Evolutionary conservation across 2,888 invertebrate species (phyloP), one percentile per base, ranked within the genome.

Genomic region (Cremastinae sp.): DNA sequence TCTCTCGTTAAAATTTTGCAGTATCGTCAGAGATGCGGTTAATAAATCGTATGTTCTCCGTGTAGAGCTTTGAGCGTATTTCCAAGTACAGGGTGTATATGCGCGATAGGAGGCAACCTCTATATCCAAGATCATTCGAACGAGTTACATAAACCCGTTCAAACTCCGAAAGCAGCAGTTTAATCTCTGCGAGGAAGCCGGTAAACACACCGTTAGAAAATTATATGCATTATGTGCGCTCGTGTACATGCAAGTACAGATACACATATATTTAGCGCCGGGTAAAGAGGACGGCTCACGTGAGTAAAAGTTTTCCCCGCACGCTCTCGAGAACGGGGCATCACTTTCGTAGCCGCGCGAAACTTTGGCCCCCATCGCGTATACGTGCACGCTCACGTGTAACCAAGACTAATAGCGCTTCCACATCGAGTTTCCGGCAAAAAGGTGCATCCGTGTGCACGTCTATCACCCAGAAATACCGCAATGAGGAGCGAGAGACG

Each of bases 331-430:
- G 75, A 65, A 72, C 64, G 69, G 47, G 54, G 71, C 75, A 73
- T 75, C 75, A 74, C 58, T 74, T 58, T 69, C 56, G 51, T 45
- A 34, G 36, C 62, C 49, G 36, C 49, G 38, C 45, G 22, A 68
- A 75, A 77, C 73, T 78, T 75, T 62, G 62, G n/a, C 41, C 65
- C 38, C 49, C 45, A 36, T 22, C 53, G 28, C n/a, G 36, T 45
- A 49, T 12, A 61, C n/a, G n/a, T n/a, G 28, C 9, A 61, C 14
- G 10, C 43, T n/a, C 41, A 12, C 16, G 53, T 61, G 7, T 64
- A 74, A 76, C 77, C 75, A 68, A 75, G 79, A 79, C 81, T 80
- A 81, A 83, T 82, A 79, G 69, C 80, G 79, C 82, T 79, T 81
- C 74, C 70, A 70, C 78, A 74, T 77, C 51, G 76, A 80, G 76